Conservation (phyloP, 64 coral and sea anemone genomes). For the Astreopora myriophthalma region DNA sequence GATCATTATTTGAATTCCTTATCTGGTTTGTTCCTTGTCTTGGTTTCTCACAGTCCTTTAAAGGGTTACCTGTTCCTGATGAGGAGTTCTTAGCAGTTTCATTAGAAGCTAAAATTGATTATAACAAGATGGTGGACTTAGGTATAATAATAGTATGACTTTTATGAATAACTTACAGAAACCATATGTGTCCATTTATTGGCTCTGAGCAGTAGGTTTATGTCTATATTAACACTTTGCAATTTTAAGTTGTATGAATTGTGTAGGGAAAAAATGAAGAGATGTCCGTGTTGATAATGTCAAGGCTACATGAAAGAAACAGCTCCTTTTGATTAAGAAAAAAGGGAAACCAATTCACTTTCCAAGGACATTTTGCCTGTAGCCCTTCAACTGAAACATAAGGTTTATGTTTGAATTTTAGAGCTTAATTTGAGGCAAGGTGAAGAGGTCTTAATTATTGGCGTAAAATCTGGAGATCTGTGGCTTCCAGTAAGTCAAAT, state of each 20-base stretch:
- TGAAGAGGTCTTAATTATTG: constrained; percentile 91
- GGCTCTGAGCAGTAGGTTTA: background rate
- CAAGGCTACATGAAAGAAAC: too few species aligned
- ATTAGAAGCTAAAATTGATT: constrained; percentile 84
- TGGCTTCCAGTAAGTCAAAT: constrained; percentile 89
- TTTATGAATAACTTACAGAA: background rate
- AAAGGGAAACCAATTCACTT: too few species aligned
- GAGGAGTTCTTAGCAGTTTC: constrained; percentile 80
- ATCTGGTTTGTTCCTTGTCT: background rate
- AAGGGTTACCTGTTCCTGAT: constrained; percentile 80
- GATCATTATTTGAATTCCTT: background rate
- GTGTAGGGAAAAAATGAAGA: too few species aligned
- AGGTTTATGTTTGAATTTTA: constrained; percentile 8
- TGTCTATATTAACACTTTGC: too few species aligned
- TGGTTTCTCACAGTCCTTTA: constrained; percentile 59
- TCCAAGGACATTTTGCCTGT: too few species aligned
- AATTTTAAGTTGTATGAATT: background rate
- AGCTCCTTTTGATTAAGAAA: too few species aligned
- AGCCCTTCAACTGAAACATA: background rate
- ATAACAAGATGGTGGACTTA: constrained; percentile 68
- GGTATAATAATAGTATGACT: constrained; percentile 19
- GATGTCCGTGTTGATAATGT: too few species aligned
- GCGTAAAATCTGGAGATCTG: constrained; percentile 72
- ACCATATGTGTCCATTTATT: too few species aligned
- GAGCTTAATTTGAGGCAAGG: constrained; percentile 83